phyloP scores from a whole-genome alignment of 2,797 vertebrate species.

The Pseudochirops cupreus region DNA sequence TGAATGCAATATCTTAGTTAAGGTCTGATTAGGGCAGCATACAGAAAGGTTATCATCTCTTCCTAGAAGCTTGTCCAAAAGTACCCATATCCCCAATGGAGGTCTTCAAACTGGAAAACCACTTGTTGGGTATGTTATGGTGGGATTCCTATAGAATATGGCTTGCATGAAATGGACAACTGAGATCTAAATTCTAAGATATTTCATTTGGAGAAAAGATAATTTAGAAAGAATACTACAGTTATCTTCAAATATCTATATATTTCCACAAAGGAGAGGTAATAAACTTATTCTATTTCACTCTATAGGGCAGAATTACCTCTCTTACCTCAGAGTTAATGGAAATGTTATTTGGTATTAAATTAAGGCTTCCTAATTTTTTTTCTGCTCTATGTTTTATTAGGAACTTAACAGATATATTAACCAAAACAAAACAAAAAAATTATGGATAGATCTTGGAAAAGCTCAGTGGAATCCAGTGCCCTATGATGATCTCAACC shows the following conservation, averaged over 20 bases:
- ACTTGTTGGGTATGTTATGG: background rate
- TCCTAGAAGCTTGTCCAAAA: background rate
- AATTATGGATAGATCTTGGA: background rate
- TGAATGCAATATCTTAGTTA: background rate
- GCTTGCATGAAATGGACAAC: background rate
- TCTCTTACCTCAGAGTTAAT: background rate
- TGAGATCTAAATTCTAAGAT: background rate
- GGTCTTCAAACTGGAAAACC: background rate
- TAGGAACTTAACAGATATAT: background rate
- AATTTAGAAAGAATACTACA: background rate
- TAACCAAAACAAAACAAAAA: background rate
- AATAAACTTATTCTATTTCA: background rate
- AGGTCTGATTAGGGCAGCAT: background rate
- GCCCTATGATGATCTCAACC: background rate
- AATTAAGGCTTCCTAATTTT: background rate
- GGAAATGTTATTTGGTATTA: background rate
- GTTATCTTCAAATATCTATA: background rate
- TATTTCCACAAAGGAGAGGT: background rate
- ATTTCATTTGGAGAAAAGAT: background rate
- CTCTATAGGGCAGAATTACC: background rate
- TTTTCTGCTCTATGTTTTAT: background rate
- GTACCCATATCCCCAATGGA: background rate
- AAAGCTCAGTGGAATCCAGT: background rate
- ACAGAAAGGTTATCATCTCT: background rate
- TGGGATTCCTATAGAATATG: background rate